These are phyloP conservation scores for Dermochelys coriacea DNA, from an alignment of 2,797 vertebrate genomes.

Conservation along the genomic window DNA sequence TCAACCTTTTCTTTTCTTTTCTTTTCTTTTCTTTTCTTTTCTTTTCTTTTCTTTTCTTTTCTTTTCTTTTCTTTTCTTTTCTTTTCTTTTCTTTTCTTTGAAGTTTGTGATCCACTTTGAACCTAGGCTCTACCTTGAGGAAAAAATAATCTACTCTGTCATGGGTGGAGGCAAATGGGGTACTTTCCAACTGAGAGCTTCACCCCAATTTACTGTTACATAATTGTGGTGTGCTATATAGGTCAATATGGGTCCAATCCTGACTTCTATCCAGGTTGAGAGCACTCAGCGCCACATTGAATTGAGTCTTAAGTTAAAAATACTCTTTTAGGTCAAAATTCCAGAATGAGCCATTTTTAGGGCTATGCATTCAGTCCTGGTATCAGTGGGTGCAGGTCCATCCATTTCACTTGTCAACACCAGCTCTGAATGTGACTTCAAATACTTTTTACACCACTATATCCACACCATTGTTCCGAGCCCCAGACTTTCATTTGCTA, in stretches of 20 bases:
- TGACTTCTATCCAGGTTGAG: not conserved
- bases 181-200: not conserved
- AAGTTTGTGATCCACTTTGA: not conserved
- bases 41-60: not conserved
- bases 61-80: not conserved
- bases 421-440: not conserved
- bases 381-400: not conserved
- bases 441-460: not conserved
- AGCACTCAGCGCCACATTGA: not conserved
- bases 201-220: not conserved
- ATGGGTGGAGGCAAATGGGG: not conserved
- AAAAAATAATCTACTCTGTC: not conserved
- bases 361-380: not conserved
- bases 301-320: slow-evolving; percentile 3
- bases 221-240: not conserved
- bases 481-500: not conserved
- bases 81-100: not conserved
- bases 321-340: not conserved
- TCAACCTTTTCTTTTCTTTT: not conserved
- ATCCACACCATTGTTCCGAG: not conserved
- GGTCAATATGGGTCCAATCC: not conserved
- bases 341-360: not conserved
- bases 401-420: not conserved
- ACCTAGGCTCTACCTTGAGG: not conserved
- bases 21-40: not conserved